Percentiles rank a stretch among this genome's conserved stretches.
These are phyloP conservation scores for Trichonephila clavata DNA, from an alignment of 1,140 invertebrate genomes.

Conservation along the genomic window DNA sequence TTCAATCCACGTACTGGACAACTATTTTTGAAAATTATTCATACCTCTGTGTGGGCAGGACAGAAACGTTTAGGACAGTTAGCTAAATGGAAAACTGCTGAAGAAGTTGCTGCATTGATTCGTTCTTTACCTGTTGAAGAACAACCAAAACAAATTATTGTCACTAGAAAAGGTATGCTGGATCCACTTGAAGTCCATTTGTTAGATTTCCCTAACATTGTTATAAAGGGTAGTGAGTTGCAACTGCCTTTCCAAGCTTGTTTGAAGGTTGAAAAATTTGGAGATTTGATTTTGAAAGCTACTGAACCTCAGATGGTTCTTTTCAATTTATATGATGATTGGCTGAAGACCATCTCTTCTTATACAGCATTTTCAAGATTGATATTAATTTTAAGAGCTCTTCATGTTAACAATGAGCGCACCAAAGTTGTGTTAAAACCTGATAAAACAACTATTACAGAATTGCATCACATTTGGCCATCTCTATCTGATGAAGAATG, in stretches of 20 bases:
- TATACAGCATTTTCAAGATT: constrained; percentile 97
- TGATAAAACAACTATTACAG: constrained; percentile 99
- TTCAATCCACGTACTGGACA: constrained; percentile 99
- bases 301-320: constrained; percentile 99
- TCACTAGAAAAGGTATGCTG: constrained; percentile 99
- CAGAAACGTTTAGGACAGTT: constrained; percentile 87
- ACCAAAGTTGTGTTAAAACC: constrained; percentile 99
- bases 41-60: constrained; percentile 99
- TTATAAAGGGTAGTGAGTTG: constrained; percentile 99
- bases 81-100: constrained; percentile 99
- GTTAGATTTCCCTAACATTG: constrained; percentile 99
- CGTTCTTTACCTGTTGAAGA: constrained; percentile 99
- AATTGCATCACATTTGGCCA: constrained; percentile 99
- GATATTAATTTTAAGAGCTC: constrained; percentile 96
- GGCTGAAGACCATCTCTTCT: constrained; percentile 98
- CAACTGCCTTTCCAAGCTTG: constrained; percentile 99
- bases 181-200: constrained; percentile 99
- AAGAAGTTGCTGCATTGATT: constrained; percentile 99
- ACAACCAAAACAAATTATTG: constrained; percentile 99
- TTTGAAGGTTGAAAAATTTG: constrained; percentile 99
- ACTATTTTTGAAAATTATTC: constrained; percentile 99
- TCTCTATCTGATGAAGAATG: constrained; percentile 98
- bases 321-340: constrained; percentile 99
- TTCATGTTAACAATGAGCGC: constrained; percentile 99
- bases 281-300: constrained; percentile 98